Evolutionary conservation across 2,113 vertebrate genomes (phyloP).

Genomic region (Nibea albiflora): DNA sequence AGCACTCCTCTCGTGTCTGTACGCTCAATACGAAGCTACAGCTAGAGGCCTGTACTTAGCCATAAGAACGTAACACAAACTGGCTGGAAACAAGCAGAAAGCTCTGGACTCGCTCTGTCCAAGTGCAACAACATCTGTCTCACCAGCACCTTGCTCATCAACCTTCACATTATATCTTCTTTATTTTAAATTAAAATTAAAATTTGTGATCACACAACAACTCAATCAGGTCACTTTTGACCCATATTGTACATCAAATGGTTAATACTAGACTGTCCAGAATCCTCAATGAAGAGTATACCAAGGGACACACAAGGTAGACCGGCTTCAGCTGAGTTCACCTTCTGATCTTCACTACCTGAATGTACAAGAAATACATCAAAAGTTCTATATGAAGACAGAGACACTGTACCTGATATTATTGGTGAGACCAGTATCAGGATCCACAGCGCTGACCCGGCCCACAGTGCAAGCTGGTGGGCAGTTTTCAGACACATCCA

Average conservation of each 20-base stretch:
- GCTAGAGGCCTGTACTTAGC: neutral
- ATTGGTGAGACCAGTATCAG: constrained; percentile 88
- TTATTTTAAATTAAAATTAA: neutral
- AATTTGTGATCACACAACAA: no score
- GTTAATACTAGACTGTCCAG: neutral
- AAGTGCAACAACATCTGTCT: neutral
- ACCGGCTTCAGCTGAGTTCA: neutral
- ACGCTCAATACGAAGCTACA: neutral
- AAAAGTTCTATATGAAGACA: neutral
- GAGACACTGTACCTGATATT: constrained; percentile 86
- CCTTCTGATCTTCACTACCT: neutral
- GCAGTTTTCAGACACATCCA: constrained; percentile 91
- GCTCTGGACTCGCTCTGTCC: neutral
- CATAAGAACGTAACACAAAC: neutral
- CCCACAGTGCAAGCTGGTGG: constrained; percentile 85
- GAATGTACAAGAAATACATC: neutral
- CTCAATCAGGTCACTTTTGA: no score
- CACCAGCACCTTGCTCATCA: neutral
- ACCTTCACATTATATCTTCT: neutral
- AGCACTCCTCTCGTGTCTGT: neutral
- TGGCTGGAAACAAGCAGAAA: neutral
- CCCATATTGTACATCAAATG: no score
- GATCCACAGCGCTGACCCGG: constrained; percentile 87
- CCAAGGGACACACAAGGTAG: neutral
- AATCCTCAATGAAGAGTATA: neutral